Evolutionary conservation across 2,888 invertebrate species (phyloP).

Genomic region (Adineta ricciae): DNA sequence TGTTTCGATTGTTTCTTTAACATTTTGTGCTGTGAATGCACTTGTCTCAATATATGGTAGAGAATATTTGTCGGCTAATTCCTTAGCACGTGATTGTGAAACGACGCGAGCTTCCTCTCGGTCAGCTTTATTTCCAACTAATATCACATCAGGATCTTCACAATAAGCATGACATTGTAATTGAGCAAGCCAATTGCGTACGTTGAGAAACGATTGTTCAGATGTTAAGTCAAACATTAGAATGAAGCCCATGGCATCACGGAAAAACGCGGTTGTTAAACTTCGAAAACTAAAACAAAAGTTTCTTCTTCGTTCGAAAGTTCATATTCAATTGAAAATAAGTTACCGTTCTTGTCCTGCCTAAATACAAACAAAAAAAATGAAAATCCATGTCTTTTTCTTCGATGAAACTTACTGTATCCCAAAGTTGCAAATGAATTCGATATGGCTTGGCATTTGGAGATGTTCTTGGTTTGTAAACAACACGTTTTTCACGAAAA

Average conservation of each 20-base stretch:
- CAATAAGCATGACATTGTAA: conserved; percentile 34
- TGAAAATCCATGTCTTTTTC: background rate
- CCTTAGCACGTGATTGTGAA: conserved; percentile 52
- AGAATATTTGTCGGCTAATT: conserved; percentile 76
- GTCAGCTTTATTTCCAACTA: conserved; percentile 34
- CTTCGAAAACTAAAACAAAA: conserved; percentile 25
- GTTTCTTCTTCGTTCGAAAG: too few species aligned
- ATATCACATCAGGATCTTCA: conserved; percentile 34
- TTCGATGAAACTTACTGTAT: conserved; percentile 23
- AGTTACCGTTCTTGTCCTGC: conserved; percentile 31
- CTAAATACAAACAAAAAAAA: background rate
- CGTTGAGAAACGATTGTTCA: conserved; percentile 34
- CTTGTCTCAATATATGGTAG: conserved; percentile 83
- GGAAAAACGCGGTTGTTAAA: conserved; percentile 46
- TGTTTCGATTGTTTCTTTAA: conserved; percentile 73
- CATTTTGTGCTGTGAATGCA: conserved; percentile 82
- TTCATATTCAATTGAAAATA: background rate
- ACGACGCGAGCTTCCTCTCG: conserved; percentile 68
- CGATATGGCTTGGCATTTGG: conserved; percentile 25
- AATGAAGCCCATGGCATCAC: conserved; percentile 41
- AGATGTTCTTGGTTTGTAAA: conserved; percentile 22
- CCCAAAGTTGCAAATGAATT: conserved; percentile 34
- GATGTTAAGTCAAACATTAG: conserved; percentile 35
- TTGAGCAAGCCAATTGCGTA: conserved; percentile 34
- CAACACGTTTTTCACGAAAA: conserved; percentile 70